phyloP scores from a whole-genome alignment of 2,797 vertebrate genomes.

The Ptychobarbus kaznakovi region DNA sequence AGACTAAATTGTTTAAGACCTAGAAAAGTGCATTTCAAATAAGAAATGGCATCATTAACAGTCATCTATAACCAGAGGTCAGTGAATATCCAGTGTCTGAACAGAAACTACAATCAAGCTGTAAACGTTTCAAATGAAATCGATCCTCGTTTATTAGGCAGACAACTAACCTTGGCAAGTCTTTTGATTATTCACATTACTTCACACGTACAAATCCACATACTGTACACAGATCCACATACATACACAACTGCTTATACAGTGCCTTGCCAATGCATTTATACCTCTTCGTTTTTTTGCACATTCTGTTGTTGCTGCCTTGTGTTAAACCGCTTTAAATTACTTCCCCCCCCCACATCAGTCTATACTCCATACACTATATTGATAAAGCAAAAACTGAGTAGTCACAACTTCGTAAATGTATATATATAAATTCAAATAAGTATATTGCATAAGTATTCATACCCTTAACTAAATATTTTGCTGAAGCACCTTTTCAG shows the following conservation, averaged over 20 bases:
- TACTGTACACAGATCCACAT: not conserved
- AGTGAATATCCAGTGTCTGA: constrained; percentile 24
- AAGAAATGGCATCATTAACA: constrained; percentile 6
- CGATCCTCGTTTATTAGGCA: not conserved
- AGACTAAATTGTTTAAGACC: not conserved
- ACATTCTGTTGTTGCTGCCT: too few species aligned
- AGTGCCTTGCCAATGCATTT: too few species aligned
- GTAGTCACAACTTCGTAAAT: too few species aligned
- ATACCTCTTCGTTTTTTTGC: too few species aligned
- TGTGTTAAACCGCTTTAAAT: too few species aligned
- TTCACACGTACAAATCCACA: not conserved
- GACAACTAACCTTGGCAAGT: constrained; percentile 17
- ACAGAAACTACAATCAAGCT: constrained; percentile 18
- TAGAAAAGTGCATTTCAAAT: not conserved
- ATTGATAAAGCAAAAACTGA: too few species aligned
- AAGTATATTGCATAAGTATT: too few species aligned
- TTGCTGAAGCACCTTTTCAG: too few species aligned
- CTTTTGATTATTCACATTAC: constrained; percentile 1
- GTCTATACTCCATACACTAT: too few species aligned
- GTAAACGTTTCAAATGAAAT: not conserved
- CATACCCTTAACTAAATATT: too few species aligned
- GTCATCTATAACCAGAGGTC: not conserved
- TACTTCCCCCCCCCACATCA: too few species aligned
- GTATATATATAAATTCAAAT: too few species aligned
- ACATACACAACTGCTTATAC: not conserved